Evolutionary conservation across 2,888 invertebrate species (phyloP).

Genomic region (Hypomecis punctinalis): DNA sequence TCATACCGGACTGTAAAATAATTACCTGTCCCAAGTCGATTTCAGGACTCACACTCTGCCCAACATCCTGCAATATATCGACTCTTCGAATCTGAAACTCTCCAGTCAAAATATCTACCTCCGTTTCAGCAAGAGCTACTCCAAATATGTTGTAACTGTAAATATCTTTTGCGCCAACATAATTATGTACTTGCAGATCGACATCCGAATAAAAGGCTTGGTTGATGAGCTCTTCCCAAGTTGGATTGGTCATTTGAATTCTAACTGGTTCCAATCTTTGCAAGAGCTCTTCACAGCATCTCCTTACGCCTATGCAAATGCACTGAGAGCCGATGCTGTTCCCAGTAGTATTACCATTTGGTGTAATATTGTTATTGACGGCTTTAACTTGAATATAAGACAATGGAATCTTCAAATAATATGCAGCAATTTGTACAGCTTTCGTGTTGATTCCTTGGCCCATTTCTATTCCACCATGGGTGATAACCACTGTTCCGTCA

Average conservation of each 20-base stretch:
- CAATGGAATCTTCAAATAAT: constrained; percentile 86
- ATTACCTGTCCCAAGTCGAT: constrained; percentile 88
- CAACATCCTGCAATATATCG: constrained; percentile 87
- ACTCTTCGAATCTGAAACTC: constrained; percentile 85
- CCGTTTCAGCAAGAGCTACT: constrained; percentile 86
- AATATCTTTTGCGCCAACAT: constrained; percentile 47
- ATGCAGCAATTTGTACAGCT: constrained; percentile 87
- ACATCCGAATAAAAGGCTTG: constrained; percentile 59
- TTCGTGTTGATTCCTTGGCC: constrained; percentile 90
- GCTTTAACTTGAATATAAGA: constrained; percentile 87
- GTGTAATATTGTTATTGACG: constrained; percentile 83
- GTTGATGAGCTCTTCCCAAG: constrained; percentile 79
- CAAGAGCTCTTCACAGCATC: constrained; percentile 76
- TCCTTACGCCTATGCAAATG: constrained; percentile 80
- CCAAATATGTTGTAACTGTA: constrained; percentile 75
- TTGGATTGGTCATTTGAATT: constrained; percentile 62
- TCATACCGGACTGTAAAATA: background rate
- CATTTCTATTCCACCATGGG: constrained; percentile 87
- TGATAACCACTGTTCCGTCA: constrained; percentile 85
- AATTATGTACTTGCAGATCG: constrained; percentile 56
- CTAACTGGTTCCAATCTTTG: constrained; percentile 73
- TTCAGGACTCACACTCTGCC: constrained; percentile 86
- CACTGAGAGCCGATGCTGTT: constrained; percentile 88
- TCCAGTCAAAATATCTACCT: constrained; percentile 90
- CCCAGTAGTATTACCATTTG: constrained; percentile 87